A percentile compares a stretch with the other conserved stretches of the same genome.
phyloP scores from a whole-genome alignment of 2,797 vertebrate species.

The Hypotaenidia philippensis region DNA sequence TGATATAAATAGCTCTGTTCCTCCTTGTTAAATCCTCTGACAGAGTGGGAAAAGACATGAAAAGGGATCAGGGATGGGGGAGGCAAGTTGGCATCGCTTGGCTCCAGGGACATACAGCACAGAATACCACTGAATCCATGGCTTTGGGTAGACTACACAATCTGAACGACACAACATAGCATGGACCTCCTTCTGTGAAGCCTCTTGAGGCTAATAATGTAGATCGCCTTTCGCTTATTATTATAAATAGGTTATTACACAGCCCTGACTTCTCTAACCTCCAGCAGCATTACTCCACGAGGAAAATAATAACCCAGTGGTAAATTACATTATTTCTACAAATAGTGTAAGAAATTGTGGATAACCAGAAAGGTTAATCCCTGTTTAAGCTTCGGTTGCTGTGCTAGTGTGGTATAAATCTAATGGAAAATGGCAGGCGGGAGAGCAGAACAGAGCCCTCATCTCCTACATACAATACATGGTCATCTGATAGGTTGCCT shows the following conservation, averaged over 20 bases:
- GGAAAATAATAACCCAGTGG: slow-evolving; percentile 22
- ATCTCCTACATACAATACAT: background rate
- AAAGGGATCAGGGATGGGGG: background rate
- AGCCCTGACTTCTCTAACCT: slow-evolving; percentile 18
- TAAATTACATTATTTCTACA: slow-evolving; percentile 44
- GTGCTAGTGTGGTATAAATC: background rate
- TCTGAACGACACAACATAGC: background rate
- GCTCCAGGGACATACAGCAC: background rate
- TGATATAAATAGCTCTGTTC: background rate
- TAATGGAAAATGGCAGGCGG: background rate
- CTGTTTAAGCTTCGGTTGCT: slow-evolving; percentile 22
- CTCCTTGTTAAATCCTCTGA: background rate
- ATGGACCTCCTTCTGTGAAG: background rate
- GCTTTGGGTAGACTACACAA: background rate
- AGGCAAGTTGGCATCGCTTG: background rate
- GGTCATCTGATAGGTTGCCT: background rate
- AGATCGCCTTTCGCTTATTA: background rate
- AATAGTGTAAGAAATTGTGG: slow-evolving; percentile 14
- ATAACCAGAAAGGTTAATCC: slow-evolving; percentile 45
- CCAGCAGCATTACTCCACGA: background rate
- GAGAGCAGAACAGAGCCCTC: background rate
- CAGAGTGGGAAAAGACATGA: accelerated
- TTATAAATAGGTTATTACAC: slow-evolving; percentile 20
- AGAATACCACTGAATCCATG: background rate
- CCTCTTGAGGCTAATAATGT: slow-evolving; percentile 1